Evolutionary conservation across 1,140 invertebrate species (phyloP).

Genomic region (Brachionus asplanchnoidis): DNA sequence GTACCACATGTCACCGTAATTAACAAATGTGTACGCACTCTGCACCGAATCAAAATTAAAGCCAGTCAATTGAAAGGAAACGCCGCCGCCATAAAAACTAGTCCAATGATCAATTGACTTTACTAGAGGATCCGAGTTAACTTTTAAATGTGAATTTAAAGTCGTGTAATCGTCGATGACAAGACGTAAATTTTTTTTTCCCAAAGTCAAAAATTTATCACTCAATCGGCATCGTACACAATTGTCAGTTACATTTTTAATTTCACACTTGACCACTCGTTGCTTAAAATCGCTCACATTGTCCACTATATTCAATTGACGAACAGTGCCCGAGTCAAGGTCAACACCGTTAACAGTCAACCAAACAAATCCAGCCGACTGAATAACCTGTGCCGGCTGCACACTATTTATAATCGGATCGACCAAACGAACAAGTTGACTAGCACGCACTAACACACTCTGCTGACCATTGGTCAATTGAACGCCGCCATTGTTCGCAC

Average conservation of each 20-base stretch:
- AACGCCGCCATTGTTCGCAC: not conserved
- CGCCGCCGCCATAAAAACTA: not conserved
- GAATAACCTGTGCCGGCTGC: not conserved
- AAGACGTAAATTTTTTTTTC: not conserved
- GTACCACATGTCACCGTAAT: slow-evolving; percentile 22
- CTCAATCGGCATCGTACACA: not conserved
- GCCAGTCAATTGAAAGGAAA: not conserved
- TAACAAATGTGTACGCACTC: slow-evolving; percentile 6
- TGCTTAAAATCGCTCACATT: not conserved
- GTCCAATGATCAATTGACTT: not conserved
- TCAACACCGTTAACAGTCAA: not conserved
- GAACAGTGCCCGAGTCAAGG: not conserved
- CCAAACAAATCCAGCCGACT: slow-evolving; percentile 33
- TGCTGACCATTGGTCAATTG: not conserved
- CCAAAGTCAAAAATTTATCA: not conserved
- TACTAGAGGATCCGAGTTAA: not conserved
- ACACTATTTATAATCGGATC: not conserved
- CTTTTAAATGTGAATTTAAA: not conserved
- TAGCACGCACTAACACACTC: not conserved
- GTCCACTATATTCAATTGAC: not conserved
- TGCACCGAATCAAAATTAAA: slow-evolving; percentile 39
- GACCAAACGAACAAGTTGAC: not conserved
- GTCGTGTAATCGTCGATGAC: not conserved
- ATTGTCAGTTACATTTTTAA: not conserved
- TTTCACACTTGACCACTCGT: not conserved